Base-by-base conservation (phyloP, 2,888 invertebrate genomes). In the Acrocyrtus sp. region DNA sequence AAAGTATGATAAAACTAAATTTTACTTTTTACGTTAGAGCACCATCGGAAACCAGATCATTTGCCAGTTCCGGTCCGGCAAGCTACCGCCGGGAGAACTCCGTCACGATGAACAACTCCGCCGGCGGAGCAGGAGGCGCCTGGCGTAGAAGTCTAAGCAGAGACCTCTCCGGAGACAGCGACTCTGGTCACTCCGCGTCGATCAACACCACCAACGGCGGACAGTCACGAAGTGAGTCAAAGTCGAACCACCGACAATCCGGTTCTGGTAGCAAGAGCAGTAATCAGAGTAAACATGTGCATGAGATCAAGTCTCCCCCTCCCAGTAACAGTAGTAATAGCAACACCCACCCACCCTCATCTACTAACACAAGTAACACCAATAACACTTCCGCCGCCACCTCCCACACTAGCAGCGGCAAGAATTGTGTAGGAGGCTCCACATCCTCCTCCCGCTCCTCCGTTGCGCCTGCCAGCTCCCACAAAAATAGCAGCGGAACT, bases 91-190 rank as follows among this genome's bases (percentile, higher is more conserved):
- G 60, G 82, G 86, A 78, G 83, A 85, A 43, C 83, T 86, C 79
- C 83, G 84, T 78, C 83, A 78, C 73, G 26, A 74, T 68, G 15
- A 56, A 39, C 34, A 51, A 24, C 53, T 8, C 15, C 24, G 56
- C 47, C 19, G 63, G 47, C 43, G 61, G 34, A 10, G 75, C 73
- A 48, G 83, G 77, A 17, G 67, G 62, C n/a, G 86, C 88, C 45
- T 90, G 91, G 89, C 85, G 89, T 75, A 87, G 89, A 76, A 88
- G 88, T 82, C 86, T 88, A 79, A 88, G 88, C 77, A 88, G 91
- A 81, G 91, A 92, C 83, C 89, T 89, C 82, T 88, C 89, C 56
- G 80, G 78, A 26, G 91, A 92, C 83, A 90, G 91, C 85, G 91
- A 91, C 82, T 90, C 90, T 70, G 90, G 90, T 85, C 65, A 65